Conservation (phyloP, 2,113 vertebrate genomes). For the Daboia siamensis region DNA sequence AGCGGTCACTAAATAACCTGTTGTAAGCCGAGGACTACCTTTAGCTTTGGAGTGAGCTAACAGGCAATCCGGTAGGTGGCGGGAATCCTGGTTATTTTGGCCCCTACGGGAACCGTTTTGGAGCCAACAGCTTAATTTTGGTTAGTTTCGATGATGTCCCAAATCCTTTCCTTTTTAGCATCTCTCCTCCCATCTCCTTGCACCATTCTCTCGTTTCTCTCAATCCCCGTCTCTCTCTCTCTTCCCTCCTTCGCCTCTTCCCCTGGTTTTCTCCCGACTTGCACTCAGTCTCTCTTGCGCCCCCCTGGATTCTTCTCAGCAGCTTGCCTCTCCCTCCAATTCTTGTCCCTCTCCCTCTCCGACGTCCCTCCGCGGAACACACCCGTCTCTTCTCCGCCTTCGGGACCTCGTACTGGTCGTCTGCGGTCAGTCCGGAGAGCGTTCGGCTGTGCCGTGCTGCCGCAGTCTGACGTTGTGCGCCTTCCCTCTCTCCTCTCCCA, state of each 20-base stretch:
- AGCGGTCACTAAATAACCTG: neutral
- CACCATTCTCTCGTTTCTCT: neutral
- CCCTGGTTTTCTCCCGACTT: conserved; percentile 40
- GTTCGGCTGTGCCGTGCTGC: conserved; percentile 24
- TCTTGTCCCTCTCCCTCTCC: neutral
- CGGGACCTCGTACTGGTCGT: conserved; percentile 50
- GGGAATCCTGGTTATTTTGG: neutral
- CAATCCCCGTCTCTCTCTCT: conserved; percentile 11
- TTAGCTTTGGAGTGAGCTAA: neutral
- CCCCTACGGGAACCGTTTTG: neutral
- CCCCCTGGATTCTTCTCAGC: conserved; percentile 61
- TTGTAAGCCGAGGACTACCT: neutral
- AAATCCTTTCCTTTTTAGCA: neutral
- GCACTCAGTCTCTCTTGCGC: conserved; percentile 58
- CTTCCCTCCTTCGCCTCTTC: conserved; percentile 25
- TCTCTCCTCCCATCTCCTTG: neutral
- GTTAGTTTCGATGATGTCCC: neutral
- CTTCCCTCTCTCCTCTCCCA: conserved; percentile 42
- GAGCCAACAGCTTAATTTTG: neutral
- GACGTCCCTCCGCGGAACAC: conserved; percentile 42
- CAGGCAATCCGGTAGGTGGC: neutral
- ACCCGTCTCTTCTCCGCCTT: conserved; percentile 24
- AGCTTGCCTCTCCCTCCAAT: conserved; percentile 52
- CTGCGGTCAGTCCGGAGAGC: conserved; percentile 40
- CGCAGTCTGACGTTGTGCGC: conserved; percentile 8